phyloP scores from a whole-genome alignment of 1,140 invertebrate species.

The Adoxophyes honmai region DNA sequence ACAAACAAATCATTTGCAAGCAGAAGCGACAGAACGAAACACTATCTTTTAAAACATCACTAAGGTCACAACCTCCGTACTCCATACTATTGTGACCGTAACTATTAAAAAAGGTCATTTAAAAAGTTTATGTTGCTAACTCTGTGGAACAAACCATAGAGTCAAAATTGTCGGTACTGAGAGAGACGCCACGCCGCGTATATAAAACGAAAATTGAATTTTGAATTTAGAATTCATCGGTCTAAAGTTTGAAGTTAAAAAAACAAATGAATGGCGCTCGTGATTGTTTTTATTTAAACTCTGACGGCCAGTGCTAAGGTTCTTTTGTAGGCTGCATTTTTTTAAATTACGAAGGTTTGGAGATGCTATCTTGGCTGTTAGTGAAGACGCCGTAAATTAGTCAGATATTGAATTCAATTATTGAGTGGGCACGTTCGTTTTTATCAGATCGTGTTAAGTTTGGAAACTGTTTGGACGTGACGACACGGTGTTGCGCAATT shows the following conservation, averaged over 20 bases:
- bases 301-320: not conserved
- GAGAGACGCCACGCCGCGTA: not conserved
- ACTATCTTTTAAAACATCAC: slow-evolving; percentile 23
- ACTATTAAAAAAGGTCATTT: slow-evolving; percentile 1
- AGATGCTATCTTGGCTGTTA: slow-evolving; percentile 30
- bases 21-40: slow-evolving; percentile 24
- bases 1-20: slow-evolving; percentile 14
- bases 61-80: slow-evolving; percentile 23
- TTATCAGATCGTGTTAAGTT: slow-evolving; percentile 34
- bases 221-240: slow-evolving; percentile 1
- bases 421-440: slow-evolving; percentile 28
- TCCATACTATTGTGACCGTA: slow-evolving; percentile 19
- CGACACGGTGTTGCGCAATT: slow-evolving; percentile 13
- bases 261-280: not conserved
- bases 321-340: not conserved
- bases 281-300: no score
- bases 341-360: slow-evolving; percentile 19
- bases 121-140: not conserved
- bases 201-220: slow-evolving; percentile 9
- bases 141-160: not conserved
- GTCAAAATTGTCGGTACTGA: not conserved
- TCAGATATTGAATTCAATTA: slow-evolving; percentile 54
- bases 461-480: slow-evolving; percentile 17
- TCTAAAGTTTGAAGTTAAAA: slow-evolving; percentile 5
- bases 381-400: slow-evolving; percentile 44